These are phyloP conservation scores for Peromyscus nudipes DNA, from an alignment of 2,797 vertebrate genomes.

Conservation along the genomic window DNA sequence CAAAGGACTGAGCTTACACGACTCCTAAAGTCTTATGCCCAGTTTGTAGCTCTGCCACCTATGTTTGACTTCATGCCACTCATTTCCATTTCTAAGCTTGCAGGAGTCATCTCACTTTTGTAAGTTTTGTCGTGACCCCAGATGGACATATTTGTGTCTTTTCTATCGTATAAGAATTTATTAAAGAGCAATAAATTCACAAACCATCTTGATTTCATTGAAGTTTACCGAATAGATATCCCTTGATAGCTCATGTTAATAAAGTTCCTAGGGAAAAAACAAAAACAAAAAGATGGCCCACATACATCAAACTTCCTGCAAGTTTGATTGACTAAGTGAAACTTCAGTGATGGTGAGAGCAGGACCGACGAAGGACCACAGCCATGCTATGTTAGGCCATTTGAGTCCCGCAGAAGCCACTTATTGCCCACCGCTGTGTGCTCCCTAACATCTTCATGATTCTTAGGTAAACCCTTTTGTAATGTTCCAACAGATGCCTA, in stretches of 20 bases:
- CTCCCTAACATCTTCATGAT: neutral
- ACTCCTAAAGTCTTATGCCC: neutral
- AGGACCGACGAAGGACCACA: neutral
- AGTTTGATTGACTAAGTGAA: neutral
- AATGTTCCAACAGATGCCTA: neutral
- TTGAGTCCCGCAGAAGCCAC: neutral
- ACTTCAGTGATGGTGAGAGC: neutral
- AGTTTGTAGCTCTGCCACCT: neutral
- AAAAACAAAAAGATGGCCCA: neutral
- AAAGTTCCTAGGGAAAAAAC: too few species aligned
- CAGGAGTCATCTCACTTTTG: neutral
- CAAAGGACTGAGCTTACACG: neutral
- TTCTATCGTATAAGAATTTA: neutral
- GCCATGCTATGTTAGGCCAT: neutral
- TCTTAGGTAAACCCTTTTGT: neutral
- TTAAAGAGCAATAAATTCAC: neutral
- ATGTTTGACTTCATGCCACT: neutral
- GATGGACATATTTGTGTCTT: neutral
- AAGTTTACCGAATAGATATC: neutral
- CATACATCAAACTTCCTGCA: neutral
- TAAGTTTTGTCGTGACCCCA: too few species aligned
- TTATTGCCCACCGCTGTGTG: neutral
- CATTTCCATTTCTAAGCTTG: neutral
- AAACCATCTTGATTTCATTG: neutral
- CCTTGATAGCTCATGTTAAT: neutral